Evolutionary conservation across 2,113 vertebrate genomes (phyloP), one percentile per base, ranked within the genome.

Genomic region (Ptychochromis oligacanthus): DNA sequence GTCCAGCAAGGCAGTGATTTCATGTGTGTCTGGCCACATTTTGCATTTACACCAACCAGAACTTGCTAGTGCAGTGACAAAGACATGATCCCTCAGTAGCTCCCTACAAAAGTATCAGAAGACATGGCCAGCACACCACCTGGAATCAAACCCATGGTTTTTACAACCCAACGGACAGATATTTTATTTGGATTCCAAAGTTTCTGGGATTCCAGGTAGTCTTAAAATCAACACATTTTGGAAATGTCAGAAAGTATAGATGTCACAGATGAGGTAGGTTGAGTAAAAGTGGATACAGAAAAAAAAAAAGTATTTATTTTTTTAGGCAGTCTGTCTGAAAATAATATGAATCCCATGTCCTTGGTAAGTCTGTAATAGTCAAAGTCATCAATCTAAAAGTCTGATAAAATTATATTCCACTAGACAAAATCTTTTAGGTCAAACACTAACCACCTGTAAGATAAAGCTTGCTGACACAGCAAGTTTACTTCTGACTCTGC

Each of bases 101-200:
- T 49, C 20, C 22, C 58, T 43, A 75, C 18, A 76, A 75, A 38
- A 7, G 58, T 31, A 57, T 58, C 60, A 56, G 26, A 24, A 34
- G 46, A 55, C 77, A 55, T 79, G 22, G 31, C 31, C n/a, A 40
- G 57, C 40, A 67, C 43, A 59, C 24, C 36, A 46, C 24, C 7
- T 15, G 17, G 24, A 70, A 70, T 28, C 43, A 70, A 70, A 72
- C 26, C 2, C 43, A 17, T n/a, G 8, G 64, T 22, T 67, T 59
- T 57, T 36, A 40, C 55, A 46, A 70, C 65, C 2, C 20, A 83
- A n/a, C 28, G 59, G 26, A 36, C 75, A 24, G 46, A 20, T 70
- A 49, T 58, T 75, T 85, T 10, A 80, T 55, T 31, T 70, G 38
- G 15, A 83, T 83, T 57, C n/a, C n/a, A n/a, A 60, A 54, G 54